Evolutionary conservation across 2,797 vertebrate species (phyloP), one percentile per base, ranked within the genome.

Genomic region (Catamblyrhynchus diadema): DNA sequence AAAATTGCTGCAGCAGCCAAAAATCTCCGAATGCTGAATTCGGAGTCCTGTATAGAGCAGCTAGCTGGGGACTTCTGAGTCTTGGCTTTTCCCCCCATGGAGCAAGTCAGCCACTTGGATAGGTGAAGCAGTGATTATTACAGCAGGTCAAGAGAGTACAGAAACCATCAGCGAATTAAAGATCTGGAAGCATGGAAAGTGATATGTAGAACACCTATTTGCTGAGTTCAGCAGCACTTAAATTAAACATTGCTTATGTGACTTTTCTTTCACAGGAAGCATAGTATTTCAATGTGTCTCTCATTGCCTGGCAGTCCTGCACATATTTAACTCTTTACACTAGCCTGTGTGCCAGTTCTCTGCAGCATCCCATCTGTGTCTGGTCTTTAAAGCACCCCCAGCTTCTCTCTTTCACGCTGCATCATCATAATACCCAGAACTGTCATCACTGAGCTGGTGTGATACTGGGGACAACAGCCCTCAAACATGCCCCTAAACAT

Each of bases 201-300:
- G 66, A 56, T 88, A 92, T 28, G 27, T 59, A 84, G 81, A 95
- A 62, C 39, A 86, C 16, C 47, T 86, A 74, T 70, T 90, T 95
- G 91, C 90, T 91, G 84, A 94, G 70, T 72, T 95, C 90, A 95
- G 91, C 91, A 86, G 56, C 70, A 37, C 79, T 86, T 81, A 91
- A 91, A 85, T 85, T 84, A 91, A 94, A 88, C 42, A 41, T 41
- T 57, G 69, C 61, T 93, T 83, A 81, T 3, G 15, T 90, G 93
- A 85, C 35, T 81, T 88, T 61, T 71, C 65, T 85, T 57, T 77
- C 81, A 72, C 44, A 75, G 66, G 59, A 88, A 66, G 47, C 10
- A 18, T n/a, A 74, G 54, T 16, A 3, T 91, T 95, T 88, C 66
- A 86, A 41, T n/a, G 30, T 79, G 70, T 84, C 37, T 85, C 37